Percentiles rank a stretch among this genome's conserved stretches.
These are phyloP conservation scores for Brachionus rubens DNA, from an alignment of 1,140 invertebrate genomes.

Conservation along the genomic window DNA sequence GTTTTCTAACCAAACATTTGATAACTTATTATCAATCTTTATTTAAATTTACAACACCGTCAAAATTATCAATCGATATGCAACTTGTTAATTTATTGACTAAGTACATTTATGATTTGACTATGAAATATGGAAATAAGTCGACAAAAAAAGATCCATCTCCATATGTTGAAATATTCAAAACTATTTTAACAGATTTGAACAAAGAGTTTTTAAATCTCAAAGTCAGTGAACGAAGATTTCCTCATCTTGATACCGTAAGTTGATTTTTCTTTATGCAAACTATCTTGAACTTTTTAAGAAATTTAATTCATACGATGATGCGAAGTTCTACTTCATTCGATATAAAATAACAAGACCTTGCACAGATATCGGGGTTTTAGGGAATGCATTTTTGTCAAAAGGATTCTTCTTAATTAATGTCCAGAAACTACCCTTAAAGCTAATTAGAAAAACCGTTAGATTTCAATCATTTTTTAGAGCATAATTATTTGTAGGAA, in stretches of 20 bases:
- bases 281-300: too few species aligned
- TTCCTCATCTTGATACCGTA: constrained; percentile 18
- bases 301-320: too few species aligned
- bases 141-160: constrained; percentile 44
- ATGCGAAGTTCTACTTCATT: too few species aligned
- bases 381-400: too few species aligned
- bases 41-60: not conserved
- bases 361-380: too few species aligned
- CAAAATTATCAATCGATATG: not conserved
- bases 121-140: constrained; percentile 21
- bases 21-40: constrained; percentile 16
- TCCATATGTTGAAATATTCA: constrained; percentile 18
- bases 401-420: too few species aligned
- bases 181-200: not conserved
- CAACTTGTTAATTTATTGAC: constrained; percentile 25
- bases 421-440: too few species aligned
- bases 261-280: not conserved
- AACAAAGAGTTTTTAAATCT: constrained; percentile 25
- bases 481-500: too few species aligned
- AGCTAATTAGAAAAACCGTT: too few species aligned
- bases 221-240: not conserved
- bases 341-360: too few species aligned
- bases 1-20: constrained; percentile 70
- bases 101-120: constrained; percentile 33
- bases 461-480: too few species aligned